phyloP scores from a whole-genome alignment of 2,888 invertebrate genomes.

The Dicycla oo region DNA sequence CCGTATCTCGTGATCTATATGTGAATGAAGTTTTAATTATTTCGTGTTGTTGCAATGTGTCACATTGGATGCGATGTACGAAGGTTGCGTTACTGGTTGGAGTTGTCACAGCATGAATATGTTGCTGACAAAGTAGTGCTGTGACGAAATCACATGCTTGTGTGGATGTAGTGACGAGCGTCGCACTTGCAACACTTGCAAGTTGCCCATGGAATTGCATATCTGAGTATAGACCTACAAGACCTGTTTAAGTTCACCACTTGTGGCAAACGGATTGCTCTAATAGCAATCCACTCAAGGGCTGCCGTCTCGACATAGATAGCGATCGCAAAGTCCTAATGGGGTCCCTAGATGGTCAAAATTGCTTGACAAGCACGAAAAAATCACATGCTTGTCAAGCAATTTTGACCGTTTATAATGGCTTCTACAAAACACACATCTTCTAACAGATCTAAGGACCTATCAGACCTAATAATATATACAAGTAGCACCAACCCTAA shows the following conservation, averaged over 20 bases:
- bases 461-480: too few relatives aligned
- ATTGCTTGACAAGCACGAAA: too few relatives aligned
- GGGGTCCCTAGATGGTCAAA: too few relatives aligned
- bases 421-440: too few relatives aligned
- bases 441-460: background rate
- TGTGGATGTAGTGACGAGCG: conserved; percentile 8
- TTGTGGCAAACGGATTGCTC: background rate
- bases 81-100: conserved; percentile 31
- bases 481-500: too few relatives aligned
- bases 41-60: conserved; percentile 71
- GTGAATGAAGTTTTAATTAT: conserved; percentile 75
- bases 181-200: conserved; percentile 12
- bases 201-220: conserved; percentile 34
- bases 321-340: too few relatives aligned
- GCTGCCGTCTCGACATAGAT: too few relatives aligned
- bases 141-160: conserved; percentile 34
- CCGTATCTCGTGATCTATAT: conserved; percentile 73
- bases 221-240: conserved; percentile 9
- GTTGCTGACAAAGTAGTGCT: background rate
- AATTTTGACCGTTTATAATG: too few relatives aligned
- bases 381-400: too few relatives aligned
- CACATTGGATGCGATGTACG: conserved; percentile 62
- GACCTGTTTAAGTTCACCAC: background rate
- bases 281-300: background rate
- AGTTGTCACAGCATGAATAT: conserved; percentile 12